These are phyloP conservation scores for Nebria brevicollis DNA, from an alignment of 2,888 invertebrate genomes.

Conservation along the genomic window DNA sequence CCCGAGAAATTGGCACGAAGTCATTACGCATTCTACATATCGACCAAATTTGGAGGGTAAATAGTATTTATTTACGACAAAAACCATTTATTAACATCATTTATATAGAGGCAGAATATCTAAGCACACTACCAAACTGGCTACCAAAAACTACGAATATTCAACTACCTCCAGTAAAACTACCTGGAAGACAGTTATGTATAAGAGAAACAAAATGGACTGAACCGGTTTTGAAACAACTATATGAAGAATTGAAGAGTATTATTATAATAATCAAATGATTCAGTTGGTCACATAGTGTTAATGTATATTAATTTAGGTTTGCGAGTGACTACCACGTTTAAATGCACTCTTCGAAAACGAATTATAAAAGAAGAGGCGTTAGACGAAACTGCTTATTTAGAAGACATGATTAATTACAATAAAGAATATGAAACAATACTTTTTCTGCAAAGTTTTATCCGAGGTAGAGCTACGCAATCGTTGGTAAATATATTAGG, in stretches of 20 bases:
- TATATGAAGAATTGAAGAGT: constrained; percentile 72
- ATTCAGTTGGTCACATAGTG: not conserved
- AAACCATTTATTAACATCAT: constrained; percentile 52
- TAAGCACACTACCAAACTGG: constrained; percentile 66
- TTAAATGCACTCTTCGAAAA: constrained; percentile 52
- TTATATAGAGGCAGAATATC: constrained; percentile 64
- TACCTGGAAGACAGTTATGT: constrained; percentile 65
- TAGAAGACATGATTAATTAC: constrained; percentile 50
- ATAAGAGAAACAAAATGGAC: constrained; percentile 74
- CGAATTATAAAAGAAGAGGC: constrained; percentile 51
- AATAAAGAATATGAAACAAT: constrained; percentile 64
- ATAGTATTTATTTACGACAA: not conserved
- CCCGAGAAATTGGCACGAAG: constrained; percentile 70
- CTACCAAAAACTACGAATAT: constrained; percentile 61
- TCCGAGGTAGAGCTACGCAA: constrained; percentile 78
- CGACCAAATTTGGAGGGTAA: constrained; percentile 13
- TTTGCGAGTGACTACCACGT: constrained; percentile 48
- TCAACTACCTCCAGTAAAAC: constrained; percentile 63
- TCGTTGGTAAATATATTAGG: constrained; percentile 66
- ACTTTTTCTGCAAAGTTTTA: constrained; percentile 72
- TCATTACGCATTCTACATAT: constrained; percentile 56
- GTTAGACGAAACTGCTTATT: constrained; percentile 55
- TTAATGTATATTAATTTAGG: constrained; percentile 40
- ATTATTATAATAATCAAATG: constrained; percentile 19
- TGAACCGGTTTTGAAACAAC: constrained; percentile 68